phyloP scores from a whole-genome alignment of 2,113 vertebrate species.

The Gavialis gangeticus region DNA sequence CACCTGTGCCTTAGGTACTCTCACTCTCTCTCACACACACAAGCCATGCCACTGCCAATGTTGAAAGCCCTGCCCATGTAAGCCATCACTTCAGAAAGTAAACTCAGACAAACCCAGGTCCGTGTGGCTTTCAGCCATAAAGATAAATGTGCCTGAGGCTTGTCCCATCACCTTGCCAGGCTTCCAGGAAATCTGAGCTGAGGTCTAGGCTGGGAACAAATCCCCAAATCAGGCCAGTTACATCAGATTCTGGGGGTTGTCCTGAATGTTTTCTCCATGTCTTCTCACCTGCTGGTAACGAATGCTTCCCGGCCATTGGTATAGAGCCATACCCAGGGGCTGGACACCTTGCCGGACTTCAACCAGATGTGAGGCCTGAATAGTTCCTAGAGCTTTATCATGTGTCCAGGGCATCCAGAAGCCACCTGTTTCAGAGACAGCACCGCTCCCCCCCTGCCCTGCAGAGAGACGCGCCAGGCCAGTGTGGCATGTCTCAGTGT shows the following conservation, averaged over 20 bases:
- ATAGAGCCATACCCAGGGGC: not conserved
- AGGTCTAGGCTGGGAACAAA: not conserved
- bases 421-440: not conserved
- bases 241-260: no score
- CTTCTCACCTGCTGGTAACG: not conserved
- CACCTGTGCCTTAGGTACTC: no score
- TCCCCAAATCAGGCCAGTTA: not conserved
- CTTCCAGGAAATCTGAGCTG: not conserved
- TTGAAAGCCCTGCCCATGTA: no score
- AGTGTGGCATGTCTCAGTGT: no score
- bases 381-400: not conserved
- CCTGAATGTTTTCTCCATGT: not conserved
- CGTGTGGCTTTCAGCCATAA: not conserved
- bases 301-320: not conserved
- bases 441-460: not conserved
- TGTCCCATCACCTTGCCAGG: not conserved
- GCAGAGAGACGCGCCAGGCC: no score
- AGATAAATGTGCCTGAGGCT: not conserved
- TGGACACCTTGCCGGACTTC: not conserved
- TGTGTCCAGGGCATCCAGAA: not conserved
- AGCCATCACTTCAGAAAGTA: no score
- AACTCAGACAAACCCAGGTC: no score
- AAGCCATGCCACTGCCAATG: no score
- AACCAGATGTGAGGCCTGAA: not conserved
- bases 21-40: no score